Evolutionary conservation across 2,113 vertebrate genomes (phyloP), one percentile per base, ranked within the genome.

Genomic region (Corapipo altera): DNA sequence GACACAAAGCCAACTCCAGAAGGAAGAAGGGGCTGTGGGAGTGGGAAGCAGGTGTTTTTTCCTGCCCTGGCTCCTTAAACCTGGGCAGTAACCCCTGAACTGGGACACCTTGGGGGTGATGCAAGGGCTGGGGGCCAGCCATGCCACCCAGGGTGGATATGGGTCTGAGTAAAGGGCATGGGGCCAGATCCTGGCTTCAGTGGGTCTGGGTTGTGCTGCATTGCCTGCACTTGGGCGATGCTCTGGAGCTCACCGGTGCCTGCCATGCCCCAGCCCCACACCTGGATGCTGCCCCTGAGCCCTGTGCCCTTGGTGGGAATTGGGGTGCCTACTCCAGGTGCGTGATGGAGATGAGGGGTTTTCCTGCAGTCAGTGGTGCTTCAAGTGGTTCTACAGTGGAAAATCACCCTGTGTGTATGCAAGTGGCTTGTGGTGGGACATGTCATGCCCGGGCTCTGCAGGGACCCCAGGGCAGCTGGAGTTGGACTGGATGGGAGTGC

Each of bases 161-260:
- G 30, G 43, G 67, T 55, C 33, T 4, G 27, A 55, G n/a, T 21
- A 46, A 28, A 13, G 73, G n/a, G 15, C 57, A 49, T 2, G 5
- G 32, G 8, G 20, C 8, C 1, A 1, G 30, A 19, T 90, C 18
- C 51, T 8, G 30, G 62, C 30, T 1, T 4, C 54, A 73, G 23
- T 8, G 8, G 39, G 57, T n/a, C n/a, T n/a, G n/a, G n/a, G 6
- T 6, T 70, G 23, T 2, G 4, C 30, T 54, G 44, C 30, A 49
- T 6, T 0, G 1, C 27, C 37, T 4, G 19, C 30, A 21, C 33
- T 21, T 0, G 0, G 15, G 15, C 0, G 0, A 35, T 52, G 37
- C 27, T 69, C 64, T 1, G 3, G 39, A 71, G 24, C 51, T 84
- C 55, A 43, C 16, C 1, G 5, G 28, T 3, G 2, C 58, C 39